Percentiles rank a stretch among this genome's conserved stretches.
These are phyloP conservation scores for Scomber japonicus DNA, from an alignment of 2,113 vertebrate species.

Conservation along the genomic window DNA sequence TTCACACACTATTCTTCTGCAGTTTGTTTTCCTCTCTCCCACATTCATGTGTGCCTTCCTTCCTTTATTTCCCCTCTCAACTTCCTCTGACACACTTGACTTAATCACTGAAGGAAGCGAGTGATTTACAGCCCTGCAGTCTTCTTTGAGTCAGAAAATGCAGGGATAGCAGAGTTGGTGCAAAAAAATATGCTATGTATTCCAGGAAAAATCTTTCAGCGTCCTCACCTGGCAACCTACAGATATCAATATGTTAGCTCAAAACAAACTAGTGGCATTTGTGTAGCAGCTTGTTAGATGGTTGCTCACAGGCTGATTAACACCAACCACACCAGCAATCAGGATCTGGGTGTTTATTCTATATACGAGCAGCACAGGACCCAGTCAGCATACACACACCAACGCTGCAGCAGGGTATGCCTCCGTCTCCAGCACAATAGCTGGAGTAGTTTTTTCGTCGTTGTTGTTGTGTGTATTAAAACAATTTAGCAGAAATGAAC, in stretches of 20 bases:
- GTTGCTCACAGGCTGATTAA: no score
- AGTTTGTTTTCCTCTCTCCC: conserved; percentile 38
- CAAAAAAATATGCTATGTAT: conserved; percentile 18
- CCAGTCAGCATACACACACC: no score
- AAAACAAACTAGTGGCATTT: neutral
- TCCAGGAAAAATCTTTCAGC: conserved; percentile 2
- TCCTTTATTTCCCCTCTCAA: conserved; percentile 24
- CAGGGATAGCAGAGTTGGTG: conserved; percentile 6
- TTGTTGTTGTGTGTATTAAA: no score
- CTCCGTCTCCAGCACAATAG: no score
- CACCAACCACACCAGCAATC: no score
- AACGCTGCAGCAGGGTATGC: no score
- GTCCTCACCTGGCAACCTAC: conserved; percentile 3
- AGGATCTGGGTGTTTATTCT: no score
- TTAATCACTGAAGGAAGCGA: conserved; percentile 24
- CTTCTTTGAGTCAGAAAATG: conserved; percentile 15
- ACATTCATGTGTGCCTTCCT: conserved; percentile 32
- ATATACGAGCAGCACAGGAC: no score
- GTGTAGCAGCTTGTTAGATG: no score
- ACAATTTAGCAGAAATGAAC: no score
- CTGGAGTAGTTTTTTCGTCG: no score
- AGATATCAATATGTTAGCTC: neutral
- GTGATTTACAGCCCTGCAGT: neutral
- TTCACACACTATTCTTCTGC: conserved; percentile 33
- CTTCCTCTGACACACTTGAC: conserved; percentile 37